Percentiles rank a stretch among this genome's conserved stretches.
phyloP scores from a whole-genome alignment of 2,797 vertebrate genomes.

The Enteromius argenteus region DNA sequence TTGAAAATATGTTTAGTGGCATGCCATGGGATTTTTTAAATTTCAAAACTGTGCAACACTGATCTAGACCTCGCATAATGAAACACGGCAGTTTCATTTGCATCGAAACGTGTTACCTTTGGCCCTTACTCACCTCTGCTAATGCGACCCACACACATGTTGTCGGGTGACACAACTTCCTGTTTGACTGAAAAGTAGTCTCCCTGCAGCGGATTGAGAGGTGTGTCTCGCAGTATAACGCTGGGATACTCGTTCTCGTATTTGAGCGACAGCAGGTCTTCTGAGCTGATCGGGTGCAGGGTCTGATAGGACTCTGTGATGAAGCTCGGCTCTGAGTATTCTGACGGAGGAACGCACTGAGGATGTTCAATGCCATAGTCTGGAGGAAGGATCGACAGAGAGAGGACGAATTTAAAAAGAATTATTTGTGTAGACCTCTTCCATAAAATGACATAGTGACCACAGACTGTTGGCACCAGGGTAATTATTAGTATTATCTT shows the following conservation, averaged over 20 bases:
- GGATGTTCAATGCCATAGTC: conserved; percentile 98
- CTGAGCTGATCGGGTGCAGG: conserved; percentile 97
- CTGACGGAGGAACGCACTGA: conserved; percentile 98
- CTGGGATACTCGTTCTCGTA: conserved; percentile 93
- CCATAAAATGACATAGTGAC: not conserved
- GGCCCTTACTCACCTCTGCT: conserved; percentile 88
- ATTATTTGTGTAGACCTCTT: not conserved
- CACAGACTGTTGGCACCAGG: not conserved
- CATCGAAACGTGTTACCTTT: not conserved
- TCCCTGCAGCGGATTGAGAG: conserved; percentile 87
- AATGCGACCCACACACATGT: conserved; percentile 97
- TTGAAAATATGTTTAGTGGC: too few relatives aligned
- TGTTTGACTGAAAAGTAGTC: conserved; percentile 97
- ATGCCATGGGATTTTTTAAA: too few relatives aligned
- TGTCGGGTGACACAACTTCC: conserved; percentile 96
- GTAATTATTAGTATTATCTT: not conserved
- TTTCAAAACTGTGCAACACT: too few relatives aligned
- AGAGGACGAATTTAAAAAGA: not conserved
- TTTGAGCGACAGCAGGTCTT: conserved; percentile 96
- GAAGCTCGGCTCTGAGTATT: conserved; percentile 99
- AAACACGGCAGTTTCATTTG: not conserved
- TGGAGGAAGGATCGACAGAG: conserved; percentile 67
- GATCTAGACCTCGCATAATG: not conserved
- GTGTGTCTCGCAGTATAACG: conserved; percentile 90
- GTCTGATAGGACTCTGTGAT: conserved; percentile 99